Evolutionary conservation across 1,140 invertebrate species (phyloP).

Genomic region (Orussus abietinus): DNA sequence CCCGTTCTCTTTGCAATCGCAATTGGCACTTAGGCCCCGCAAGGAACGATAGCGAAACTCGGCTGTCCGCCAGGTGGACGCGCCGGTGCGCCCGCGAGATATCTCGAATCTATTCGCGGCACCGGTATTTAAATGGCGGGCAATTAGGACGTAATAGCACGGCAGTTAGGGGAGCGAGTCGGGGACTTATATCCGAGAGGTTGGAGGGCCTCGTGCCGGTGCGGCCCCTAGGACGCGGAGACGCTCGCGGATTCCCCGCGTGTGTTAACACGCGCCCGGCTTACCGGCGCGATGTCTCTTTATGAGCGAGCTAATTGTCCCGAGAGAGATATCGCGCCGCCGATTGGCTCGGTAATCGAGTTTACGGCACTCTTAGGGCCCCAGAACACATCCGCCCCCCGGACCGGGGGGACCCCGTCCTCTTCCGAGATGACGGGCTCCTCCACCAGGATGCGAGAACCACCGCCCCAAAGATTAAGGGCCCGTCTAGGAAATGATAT

Average conservation of each 20-base stretch:
- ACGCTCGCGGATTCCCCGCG: slow-evolving; percentile 17
- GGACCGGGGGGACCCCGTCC: neutral
- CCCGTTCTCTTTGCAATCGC: too few relatives aligned
- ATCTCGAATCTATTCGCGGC: slow-evolving; percentile 20
- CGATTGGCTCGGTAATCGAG: slow-evolving; percentile 27
- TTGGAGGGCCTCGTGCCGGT: too few relatives aligned
- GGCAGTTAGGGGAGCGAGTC: slow-evolving; percentile 24
- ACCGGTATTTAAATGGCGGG: slow-evolving; percentile 30
- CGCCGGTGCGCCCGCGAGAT: neutral
- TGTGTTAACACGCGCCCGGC: slow-evolving; percentile 30
- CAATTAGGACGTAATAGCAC: slow-evolving; percentile 37
- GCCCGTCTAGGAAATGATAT: too few relatives aligned
- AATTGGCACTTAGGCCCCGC: too few relatives aligned
- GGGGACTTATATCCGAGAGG: too few relatives aligned
- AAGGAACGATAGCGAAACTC: too few relatives aligned
- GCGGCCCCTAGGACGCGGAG: neutral
- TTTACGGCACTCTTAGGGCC: slow-evolving; percentile 23
- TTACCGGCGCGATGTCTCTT: slow-evolving; percentile 21
- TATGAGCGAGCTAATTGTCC: slow-evolving; percentile 31
- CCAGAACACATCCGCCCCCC: slow-evolving; percentile 3
- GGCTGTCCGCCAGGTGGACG: too few relatives aligned
- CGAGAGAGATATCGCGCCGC: slow-evolving; percentile 10
- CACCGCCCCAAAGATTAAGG: too few relatives aligned
- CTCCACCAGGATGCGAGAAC: too few relatives aligned
- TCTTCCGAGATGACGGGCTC: slow-evolving; percentile 13